Evolutionary conservation across 2,888 invertebrate genomes (phyloP).

Genomic region (Eretmocerus hayati): DNA sequence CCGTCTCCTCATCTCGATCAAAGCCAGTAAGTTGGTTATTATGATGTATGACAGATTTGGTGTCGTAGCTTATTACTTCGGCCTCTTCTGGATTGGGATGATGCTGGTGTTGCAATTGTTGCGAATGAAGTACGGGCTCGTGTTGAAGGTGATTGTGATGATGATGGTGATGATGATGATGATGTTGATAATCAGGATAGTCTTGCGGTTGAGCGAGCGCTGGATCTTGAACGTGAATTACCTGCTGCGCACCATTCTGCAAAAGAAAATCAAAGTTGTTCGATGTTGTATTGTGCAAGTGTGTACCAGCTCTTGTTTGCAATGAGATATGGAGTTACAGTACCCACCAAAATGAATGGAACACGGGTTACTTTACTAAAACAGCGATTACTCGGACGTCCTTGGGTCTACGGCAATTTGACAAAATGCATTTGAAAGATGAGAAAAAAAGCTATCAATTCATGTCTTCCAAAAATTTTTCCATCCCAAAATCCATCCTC

Average conservation of each 20-base stretch:
- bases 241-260: constrained; percentile 43
- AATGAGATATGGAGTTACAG: too few species aligned
- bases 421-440: too few species aligned
- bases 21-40: constrained; percentile 10
- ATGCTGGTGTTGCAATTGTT: constrained; percentile 13
- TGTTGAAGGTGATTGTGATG: constrained; percentile 13
- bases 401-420: too few species aligned
- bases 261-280: too few species aligned
- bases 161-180: constrained; percentile 29
- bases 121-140: constrained; percentile 20
- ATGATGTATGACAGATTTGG: constrained; percentile 9
- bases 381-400: too few species aligned
- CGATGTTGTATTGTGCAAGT: too few species aligned
- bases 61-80: constrained; percentile 14
- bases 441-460: too few species aligned
- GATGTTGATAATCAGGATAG: constrained; percentile 22
- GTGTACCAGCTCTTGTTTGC: too few species aligned
- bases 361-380: too few species aligned
- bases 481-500: too few species aligned
- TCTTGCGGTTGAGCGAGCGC: constrained; percentile 22
- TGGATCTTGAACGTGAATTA: constrained; percentile 49
- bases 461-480: too few species aligned
- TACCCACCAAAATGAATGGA: too few species aligned
- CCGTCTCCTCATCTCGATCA: constrained; percentile 18
- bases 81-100: constrained; percentile 1